phyloP scores from a whole-genome alignment of 2,113 vertebrate genomes.

The Peromyscus polionotus region DNA sequence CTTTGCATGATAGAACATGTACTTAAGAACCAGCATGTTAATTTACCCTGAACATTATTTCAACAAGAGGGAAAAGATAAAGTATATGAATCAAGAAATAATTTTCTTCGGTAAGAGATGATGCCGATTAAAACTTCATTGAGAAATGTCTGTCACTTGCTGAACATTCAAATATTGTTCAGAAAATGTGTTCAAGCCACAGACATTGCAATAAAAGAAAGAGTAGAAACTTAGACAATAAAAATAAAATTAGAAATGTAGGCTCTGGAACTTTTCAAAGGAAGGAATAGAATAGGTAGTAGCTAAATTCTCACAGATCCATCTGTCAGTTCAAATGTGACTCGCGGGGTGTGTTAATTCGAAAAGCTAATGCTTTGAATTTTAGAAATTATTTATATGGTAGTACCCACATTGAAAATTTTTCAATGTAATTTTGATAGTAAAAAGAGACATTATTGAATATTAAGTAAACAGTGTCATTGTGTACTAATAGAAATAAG shows the following conservation, averaged over 20 bases:
- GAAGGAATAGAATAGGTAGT: neutral
- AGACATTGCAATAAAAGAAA: neutral
- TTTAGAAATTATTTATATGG: neutral
- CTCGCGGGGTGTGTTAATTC: neutral
- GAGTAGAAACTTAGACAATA: neutral
- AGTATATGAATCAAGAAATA: neutral
- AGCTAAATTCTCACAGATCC: neutral
- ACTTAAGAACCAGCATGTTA: conserved; percentile 39
- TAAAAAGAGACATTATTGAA: neutral
- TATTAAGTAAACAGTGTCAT: neutral
- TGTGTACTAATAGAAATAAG: neutral
- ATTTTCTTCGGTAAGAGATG: conserved; percentile 18
- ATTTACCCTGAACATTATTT: conserved; percentile 25
- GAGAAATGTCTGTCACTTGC: neutral
- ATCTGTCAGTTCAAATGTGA: neutral
- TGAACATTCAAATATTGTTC: neutral
- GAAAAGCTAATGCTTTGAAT: neutral
- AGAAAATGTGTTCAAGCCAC: neutral
- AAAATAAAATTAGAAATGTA: neutral
- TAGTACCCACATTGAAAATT: neutral
- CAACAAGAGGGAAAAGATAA: neutral
- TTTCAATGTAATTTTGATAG: neutral
- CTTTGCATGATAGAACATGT: neutral
- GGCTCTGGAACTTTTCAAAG: neutral
- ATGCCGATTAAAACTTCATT: neutral